These are phyloP conservation scores for Copidosoma aretas DNA, from an alignment of 2,888 invertebrate genomes.

Conservation along the genomic window DNA sequence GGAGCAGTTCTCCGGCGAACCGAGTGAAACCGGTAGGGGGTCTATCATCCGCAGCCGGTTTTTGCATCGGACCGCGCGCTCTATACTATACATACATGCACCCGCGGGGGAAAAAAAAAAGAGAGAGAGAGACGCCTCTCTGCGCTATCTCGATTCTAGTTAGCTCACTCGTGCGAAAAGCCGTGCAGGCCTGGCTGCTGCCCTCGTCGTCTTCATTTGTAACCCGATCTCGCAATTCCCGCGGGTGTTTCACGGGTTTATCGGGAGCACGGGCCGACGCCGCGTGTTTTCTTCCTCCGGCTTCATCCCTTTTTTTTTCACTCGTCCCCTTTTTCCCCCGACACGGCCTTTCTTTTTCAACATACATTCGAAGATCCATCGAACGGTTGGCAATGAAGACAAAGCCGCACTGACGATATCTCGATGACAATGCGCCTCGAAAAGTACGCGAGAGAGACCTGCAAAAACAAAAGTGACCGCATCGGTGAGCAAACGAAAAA, in stretches of 20 bases:
- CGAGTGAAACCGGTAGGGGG: constrained; percentile 56
- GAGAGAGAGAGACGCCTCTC: neutral
- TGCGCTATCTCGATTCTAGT: constrained; percentile 23
- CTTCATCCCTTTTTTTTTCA: neutral
- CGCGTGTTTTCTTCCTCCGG: neutral
- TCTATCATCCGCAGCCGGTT: constrained; percentile 55
- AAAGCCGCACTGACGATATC: too few species aligned
- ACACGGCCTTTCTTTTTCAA: neutral
- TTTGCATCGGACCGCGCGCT: constrained; percentile 51
- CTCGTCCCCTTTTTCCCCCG: neutral
- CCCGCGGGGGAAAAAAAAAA: constrained; percentile 6
- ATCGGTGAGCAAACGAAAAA: too few species aligned
- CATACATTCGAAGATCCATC: too few species aligned
- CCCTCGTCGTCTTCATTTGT: constrained; percentile 23
- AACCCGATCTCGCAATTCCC: constrained; percentile 20
- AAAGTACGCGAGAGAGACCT: too few species aligned
- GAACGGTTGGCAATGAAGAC: too few species aligned
- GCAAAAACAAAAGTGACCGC: too few species aligned
- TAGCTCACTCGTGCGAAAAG: constrained; percentile 23
- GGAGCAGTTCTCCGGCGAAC: constrained; percentile 43
- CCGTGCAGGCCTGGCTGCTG: neutral
- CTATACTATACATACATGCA: constrained; percentile 36
- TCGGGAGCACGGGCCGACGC: neutral
- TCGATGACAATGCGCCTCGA: too few species aligned
- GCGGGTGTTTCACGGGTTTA: constrained; percentile 13